These are phyloP conservation scores for Sycophila texana DNA, from an alignment of 2,888 invertebrate genomes.

Conservation along the genomic window DNA sequence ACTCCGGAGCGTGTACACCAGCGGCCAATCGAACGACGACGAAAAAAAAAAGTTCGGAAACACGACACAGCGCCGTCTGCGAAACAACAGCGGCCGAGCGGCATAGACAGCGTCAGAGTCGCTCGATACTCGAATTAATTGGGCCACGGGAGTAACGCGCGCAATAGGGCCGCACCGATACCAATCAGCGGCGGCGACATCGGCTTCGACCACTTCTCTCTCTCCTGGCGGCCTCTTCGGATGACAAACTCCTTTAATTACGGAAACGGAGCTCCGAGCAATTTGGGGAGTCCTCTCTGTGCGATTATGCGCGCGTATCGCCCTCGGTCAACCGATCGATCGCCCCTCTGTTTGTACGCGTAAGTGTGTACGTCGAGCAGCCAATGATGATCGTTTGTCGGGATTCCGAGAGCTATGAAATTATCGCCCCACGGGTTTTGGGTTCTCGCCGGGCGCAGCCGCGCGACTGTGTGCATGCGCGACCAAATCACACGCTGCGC, in stretches of 20 bases:
- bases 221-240: constrained; percentile 56
- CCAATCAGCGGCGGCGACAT: constrained; percentile 72
- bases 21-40: too few species aligned
- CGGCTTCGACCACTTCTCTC: constrained; percentile 60
- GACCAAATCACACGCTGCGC: constrained; percentile 35
- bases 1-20: too few species aligned
- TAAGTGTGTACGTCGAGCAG: not conserved
- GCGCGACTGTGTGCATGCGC: not conserved
- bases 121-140: constrained; percentile 71
- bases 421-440: constrained; percentile 28
- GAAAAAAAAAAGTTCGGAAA: constrained; percentile 13
- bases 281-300: constrained; percentile 34
- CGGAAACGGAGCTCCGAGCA: constrained; percentile 62
- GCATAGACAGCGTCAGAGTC: constrained; percentile 13
- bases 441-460: too few species aligned
- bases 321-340: too few species aligned
- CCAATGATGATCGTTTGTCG: constrained; percentile 37
- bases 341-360: too few species aligned
- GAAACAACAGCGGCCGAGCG: constrained; percentile 14
- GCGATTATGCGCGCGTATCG: too few species aligned
- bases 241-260: constrained; percentile 75
- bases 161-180: constrained; percentile 66
- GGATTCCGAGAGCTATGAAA: constrained; percentile 41
- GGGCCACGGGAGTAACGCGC: constrained; percentile 71
- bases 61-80: constrained; percentile 19